Base-by-base conservation (phyloP, 2,113 vertebrate species). In the Etia nguti region DNA sequence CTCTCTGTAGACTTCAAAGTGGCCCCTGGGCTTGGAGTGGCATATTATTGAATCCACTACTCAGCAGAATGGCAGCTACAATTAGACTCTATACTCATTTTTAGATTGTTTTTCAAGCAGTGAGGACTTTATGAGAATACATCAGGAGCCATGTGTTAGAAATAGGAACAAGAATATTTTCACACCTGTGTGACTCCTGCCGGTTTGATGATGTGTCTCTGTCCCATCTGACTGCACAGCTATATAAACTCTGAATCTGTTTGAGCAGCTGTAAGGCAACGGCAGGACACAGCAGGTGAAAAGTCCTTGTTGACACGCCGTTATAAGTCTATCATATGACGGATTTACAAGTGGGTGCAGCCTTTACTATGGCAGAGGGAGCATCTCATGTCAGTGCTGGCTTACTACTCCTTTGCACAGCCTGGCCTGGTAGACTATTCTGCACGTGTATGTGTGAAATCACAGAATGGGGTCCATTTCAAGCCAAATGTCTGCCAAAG, bases 351-450 rank as follows among this genome's bases (percentile, higher is more conserved):
- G 26, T 4, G 48, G 60, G 57, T 54, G 41, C 29, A 65, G 84
- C 24, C 70, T 70, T 83, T 18, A 18, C 41, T 60, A 11, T 86
- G 68, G 86, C 65, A 56, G 31, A 4, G n/a, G 70, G 34, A 38
- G 84, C 73, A 83, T 15, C 89, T 85, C 89, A 79, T 93, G 85
- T 90, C 91, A 89, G 43, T 22, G 83, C 73, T 85, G 68, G 82
- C 4, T 57, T 83, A 79, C 90, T 75, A 52, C 43, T 56, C 34
- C 15, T 20, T 80, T 77, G 73, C 26, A 77, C 73, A 41, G 26
- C 24, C 48, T 4, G 38, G 12, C 57, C 55, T 87, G 46, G 34
- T 20, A 18, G 26, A 55, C 24, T 70, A 73, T 88, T 85, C 46
- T 83, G 79, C 70, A 86, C 73, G 11, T 68, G 62, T 9, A 60